Evolutionary conservation across 35 echinoderm and acorn worm genomes (phyloP), one percentile per base, ranked within the genome.

Genomic region (Hemicentrotus pulcherrimus): DNA sequence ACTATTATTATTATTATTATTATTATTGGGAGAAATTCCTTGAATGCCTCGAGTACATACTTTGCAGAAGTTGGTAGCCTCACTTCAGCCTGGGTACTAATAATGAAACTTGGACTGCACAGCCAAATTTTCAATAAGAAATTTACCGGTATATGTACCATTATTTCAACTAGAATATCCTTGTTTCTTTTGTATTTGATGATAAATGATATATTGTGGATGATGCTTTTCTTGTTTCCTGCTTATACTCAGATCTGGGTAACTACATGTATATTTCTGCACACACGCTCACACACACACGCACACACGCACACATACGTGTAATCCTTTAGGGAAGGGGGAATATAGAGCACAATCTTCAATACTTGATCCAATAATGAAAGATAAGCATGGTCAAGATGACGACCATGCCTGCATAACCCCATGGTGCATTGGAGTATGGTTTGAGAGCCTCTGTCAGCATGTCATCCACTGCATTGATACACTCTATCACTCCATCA

Each of bases 341-440:
- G 7, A 5, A 45, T 90, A 10, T 59, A 59, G 31, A 90, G 32
- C n/a, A 90, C 5, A 14, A 19, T 90, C 9, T 90, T 95, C 22
- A 95, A 92, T 96, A 96, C 91, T 97, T 97, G 61, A 97, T 97
- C 97, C 97, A 97, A 71, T 97, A 97, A 47, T 97, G 97, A 59
- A 96, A 96, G 50, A 97, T 12, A 24, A 97, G 95, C 18, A 97
- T 88, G 22, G 95, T 88, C 47, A 61, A 47, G 32, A 97, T 94
- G 58, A 91, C 86, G 31, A 96, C 94, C 85, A 97, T 94, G 19
- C 97, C 97, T 7, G 94, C 94, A 45, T 95, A 91, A 46, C 97
- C 97, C 97, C 94, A 95, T 4, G 92, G 95, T 12, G 96, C 70
- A 46, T 96, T 97, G 33, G 91, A n/a, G 32, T 46, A 46, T 16